phyloP scores from a whole-genome alignment of 2,113 vertebrate genomes.

The Lophura nycthemera region DNA sequence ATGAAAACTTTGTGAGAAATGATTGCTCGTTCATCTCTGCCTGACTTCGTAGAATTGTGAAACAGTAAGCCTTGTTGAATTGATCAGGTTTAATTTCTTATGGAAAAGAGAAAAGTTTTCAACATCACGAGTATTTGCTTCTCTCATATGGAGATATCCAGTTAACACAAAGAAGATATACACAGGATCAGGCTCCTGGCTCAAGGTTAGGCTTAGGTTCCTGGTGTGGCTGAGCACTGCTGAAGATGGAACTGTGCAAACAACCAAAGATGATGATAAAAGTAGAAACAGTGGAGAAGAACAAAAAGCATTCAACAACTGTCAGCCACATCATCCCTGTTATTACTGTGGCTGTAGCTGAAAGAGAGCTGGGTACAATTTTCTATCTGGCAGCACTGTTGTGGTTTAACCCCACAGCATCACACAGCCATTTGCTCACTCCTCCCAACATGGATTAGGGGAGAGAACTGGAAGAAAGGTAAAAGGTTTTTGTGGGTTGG shows the following conservation, averaged over 20 bases:
- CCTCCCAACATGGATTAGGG: neutral
- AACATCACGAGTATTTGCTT: neutral
- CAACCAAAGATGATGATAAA: neutral
- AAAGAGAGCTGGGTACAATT: neutral
- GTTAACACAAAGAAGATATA: neutral
- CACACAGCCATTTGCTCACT: neutral
- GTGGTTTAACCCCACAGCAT: neutral
- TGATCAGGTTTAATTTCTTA: neutral
- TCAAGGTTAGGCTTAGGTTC: no score
- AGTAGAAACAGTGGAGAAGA: neutral
- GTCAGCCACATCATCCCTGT: neutral
- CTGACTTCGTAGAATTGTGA: neutral
- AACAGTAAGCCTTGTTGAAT: neutral
- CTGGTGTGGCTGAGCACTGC: neutral
- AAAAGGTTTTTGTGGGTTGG: neutral
- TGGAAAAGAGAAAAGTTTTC: neutral
- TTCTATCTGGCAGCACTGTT: neutral
- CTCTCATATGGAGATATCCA: neutral
- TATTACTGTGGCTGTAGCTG: neutral
- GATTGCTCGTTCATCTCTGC: neutral
- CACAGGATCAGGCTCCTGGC: no score
- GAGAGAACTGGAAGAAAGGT: neutral
- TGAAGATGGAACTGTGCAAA: neutral
- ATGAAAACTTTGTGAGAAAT: neutral
- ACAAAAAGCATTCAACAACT: neutral